Percentiles rank a stretch among this genome's conserved stretches.
Conservation (phyloP, 2,888 invertebrate genomes). For the Apamea monoglypha region DNA sequence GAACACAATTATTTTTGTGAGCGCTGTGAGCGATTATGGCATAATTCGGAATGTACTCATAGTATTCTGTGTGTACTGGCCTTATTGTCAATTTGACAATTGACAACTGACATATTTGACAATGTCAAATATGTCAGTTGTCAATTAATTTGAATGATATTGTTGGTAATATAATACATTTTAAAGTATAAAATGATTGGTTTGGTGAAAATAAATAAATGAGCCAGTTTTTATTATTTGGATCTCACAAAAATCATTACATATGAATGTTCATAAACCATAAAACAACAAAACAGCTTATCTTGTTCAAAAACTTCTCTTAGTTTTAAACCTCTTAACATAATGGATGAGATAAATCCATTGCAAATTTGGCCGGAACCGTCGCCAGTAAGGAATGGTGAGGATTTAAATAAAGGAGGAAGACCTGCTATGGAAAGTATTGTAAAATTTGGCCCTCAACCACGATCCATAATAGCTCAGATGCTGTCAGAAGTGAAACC, state of each 20-base stretch:
- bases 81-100: too few relatives aligned
- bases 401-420: conserved; percentile 73
- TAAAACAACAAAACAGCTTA: neutral
- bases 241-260: neutral
- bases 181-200: too few relatives aligned
- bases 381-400: conserved; percentile 20
- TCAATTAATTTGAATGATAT: neutral
- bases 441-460: conserved; percentile 79
- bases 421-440: conserved; percentile 75
- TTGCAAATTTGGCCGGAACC: conserved; percentile 59
- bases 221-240: neutral
- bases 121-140: neutral
- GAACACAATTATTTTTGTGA: too few relatives aligned
- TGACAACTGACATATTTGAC: too few relatives aligned
- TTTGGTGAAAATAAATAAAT: neutral
- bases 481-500: conserved; percentile 72
- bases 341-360: conserved; percentile 74
- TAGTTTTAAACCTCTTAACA: neutral
- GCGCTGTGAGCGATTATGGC: too few relatives aligned
- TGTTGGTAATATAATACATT: too few relatives aligned
- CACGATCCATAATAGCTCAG: conserved; percentile 81
- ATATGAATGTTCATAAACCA: neutral
- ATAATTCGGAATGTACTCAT: too few relatives aligned
- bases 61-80: too few relatives aligned
- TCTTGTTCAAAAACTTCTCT: neutral